Evolutionary conservation across 1,140 invertebrate genomes (phyloP).

Genomic region (Macrobrachium nipponense): DNA sequence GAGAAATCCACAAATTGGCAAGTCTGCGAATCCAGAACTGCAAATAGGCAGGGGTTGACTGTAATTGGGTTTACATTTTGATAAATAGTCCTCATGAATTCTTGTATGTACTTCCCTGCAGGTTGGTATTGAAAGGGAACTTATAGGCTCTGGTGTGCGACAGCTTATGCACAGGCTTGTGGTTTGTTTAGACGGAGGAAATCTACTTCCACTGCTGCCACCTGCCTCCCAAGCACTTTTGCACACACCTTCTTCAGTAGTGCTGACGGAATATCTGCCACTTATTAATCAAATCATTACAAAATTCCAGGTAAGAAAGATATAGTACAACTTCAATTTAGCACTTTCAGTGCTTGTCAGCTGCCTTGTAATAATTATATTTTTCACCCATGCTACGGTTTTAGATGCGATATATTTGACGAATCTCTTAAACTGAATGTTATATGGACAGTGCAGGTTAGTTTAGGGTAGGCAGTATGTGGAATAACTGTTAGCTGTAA

Average conservation of each 20-base stretch:
- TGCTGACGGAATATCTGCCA: conserved; percentile 74
- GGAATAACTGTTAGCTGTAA: too few relatives aligned
- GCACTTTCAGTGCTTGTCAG: not conserved
- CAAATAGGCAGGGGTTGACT: too few relatives aligned
- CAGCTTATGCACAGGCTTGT: conserved; percentile 76
- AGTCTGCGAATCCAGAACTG: too few relatives aligned
- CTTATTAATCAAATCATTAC: conserved; percentile 74
- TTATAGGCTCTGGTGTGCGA: conserved; percentile 70
- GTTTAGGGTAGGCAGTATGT: too few relatives aligned
- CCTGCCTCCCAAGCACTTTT: conserved; percentile 71
- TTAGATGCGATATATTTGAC: too few relatives aligned
- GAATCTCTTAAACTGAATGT: too few relatives aligned
- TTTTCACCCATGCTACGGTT: not conserved
- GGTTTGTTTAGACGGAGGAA: conserved; percentile 73
- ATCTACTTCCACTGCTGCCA: conserved; percentile 74
- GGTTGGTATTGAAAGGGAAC: conserved; percentile 65
- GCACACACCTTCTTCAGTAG: conserved; percentile 70
- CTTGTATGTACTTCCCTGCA: conserved; percentile 43
- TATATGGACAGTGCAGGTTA: too few relatives aligned
- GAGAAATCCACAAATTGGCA: too few relatives aligned
- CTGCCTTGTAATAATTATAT: not conserved
- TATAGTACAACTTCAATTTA: not conserved
- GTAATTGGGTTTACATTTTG: too few relatives aligned
- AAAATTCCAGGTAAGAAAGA: conserved; percentile 73
- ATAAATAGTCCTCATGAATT: conserved; percentile 25